Base-by-base conservation (phyloP, 2,888 invertebrate species). In the Aphodius sticticus region DNA sequence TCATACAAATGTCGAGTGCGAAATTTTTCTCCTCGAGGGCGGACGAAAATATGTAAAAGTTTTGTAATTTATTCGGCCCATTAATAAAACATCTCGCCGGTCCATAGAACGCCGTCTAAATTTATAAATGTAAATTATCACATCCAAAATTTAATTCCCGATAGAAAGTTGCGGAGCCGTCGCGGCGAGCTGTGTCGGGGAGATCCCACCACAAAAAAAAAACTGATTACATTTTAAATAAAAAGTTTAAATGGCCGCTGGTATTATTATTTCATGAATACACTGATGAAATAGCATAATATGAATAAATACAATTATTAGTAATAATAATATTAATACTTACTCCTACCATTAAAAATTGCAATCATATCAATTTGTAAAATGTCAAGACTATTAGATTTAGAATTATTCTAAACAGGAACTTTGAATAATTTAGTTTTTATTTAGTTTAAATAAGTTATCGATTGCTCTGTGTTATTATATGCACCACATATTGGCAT, bases 71-170 rank as follows among this genome's bases (percentile, higher is more conserved):
- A 53, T 53, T 53, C 53, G 12, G 53, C 53, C 53, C 53, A 53
- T 53, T 53, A 53, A 53, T 53, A 53, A 53, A 53, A 53, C 53
- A 53, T 53, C 53, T 12, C 53, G 53, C 53, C 53, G 53, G 9
- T 53, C 7, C 12, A 53, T 12, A 53, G 53, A 53, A 53, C 53
- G 12, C 9, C 53, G 53, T 53, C 53, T 12, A 53, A 53, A 53
- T 53, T 53, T 53, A 53, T 53, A 53, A 53, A 53, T 53, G 53
- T 53, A 53, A 53, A 53, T 53, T 53, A 53, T 53, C 53, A 12
- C 53, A 53, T 53, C 53, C 53, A 53, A 53, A 53, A 53, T 53
- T 53, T 53, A 53, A 53, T 53, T 53, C 53, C 53, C 53, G 53
- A 53, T 53, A 53, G 53, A 53, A 53, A 53, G 53, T 53, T 53